Conservation (phyloP, 2,113 vertebrate genomes). For the Cyprinodon tularosa region DNA sequence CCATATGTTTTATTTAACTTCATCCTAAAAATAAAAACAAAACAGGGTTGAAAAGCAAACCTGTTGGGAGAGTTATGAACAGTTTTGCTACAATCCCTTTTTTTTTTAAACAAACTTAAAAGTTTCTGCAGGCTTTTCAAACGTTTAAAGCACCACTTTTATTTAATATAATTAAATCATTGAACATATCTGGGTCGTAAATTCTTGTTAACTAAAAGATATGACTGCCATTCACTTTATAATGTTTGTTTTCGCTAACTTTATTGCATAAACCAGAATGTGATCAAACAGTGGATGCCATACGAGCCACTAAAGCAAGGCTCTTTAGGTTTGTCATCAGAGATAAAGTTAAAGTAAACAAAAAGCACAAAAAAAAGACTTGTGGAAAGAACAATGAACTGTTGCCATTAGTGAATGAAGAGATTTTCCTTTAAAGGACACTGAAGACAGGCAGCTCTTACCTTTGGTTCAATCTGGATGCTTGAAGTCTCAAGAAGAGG, state of each 20-base stretch:
- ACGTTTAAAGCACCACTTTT: no score
- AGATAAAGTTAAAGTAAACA: neutral
- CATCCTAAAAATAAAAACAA: no score
- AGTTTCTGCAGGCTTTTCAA: no score
- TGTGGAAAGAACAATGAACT: neutral
- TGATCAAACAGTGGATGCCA: neutral
- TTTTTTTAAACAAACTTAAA: no score
- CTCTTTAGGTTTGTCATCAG: no score
- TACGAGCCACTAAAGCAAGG: neutral
- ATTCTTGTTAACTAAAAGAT: neutral
- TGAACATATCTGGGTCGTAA: neutral
- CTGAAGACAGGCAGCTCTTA: conserved; percentile 8
- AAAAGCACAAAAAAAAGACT: neutral
- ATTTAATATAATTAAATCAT: neutral
- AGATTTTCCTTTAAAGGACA: no score
- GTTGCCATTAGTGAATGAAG: neutral
- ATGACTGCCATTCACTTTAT: neutral
- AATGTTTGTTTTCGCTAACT: neutral
- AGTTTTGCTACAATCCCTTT: neutral
- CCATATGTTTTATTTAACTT: neutral
- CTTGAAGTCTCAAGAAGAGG: neutral
- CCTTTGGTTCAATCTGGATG: neutral
- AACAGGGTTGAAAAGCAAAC: neutral
- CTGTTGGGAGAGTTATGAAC: neutral
- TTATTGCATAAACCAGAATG: neutral